Conservation (phyloP, 1,140 invertebrate genomes). For the Sarcophaga peregrina region DNA sequence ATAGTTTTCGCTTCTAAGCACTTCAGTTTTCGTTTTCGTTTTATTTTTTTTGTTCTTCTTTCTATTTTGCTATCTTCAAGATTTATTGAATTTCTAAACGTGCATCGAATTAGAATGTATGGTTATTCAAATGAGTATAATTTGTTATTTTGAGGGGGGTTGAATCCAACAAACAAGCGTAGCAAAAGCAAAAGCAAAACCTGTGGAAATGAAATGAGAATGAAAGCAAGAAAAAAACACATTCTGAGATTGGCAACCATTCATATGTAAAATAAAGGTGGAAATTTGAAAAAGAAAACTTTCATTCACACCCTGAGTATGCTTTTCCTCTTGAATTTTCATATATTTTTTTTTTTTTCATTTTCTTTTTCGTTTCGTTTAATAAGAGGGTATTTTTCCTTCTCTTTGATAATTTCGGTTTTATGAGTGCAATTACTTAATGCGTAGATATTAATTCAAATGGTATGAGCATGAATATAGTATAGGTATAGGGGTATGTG, state of each 20-base stretch:
- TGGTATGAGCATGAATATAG: not conserved
- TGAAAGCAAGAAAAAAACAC: not conserved
- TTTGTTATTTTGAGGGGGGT: conserved; percentile 15
- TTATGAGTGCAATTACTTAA: conserved; percentile 30
- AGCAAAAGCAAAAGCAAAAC: not conserved
- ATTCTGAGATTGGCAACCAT: conserved; percentile 21
- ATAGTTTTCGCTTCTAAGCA: too few relatives aligned
- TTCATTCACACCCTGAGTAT: not conserved
- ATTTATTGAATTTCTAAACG: conserved; percentile 41
- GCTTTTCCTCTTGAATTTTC: not conserved
- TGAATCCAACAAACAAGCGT: not conserved
- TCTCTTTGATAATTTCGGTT: not conserved
- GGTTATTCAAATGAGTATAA: conserved; percentile 38
- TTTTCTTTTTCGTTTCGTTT: not conserved
- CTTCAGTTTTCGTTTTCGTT: not conserved
- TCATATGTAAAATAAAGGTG: conserved; percentile 32
- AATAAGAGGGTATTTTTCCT: not conserved
- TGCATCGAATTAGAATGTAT: conserved; percentile 39
- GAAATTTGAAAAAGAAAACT: conserved; percentile 10
- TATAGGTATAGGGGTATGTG: not conserved
- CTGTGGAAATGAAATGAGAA: not conserved
- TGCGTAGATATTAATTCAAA: not conserved
- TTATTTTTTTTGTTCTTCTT: not conserved
- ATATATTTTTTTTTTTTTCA: not conserved
- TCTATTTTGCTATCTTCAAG: conserved; percentile 27